Percentiles rank a stretch among this genome's conserved stretches.
These are phyloP conservation scores for Ferrisia virgata DNA, from an alignment of 2,888 invertebrate species.

Conservation along the genomic window DNA sequence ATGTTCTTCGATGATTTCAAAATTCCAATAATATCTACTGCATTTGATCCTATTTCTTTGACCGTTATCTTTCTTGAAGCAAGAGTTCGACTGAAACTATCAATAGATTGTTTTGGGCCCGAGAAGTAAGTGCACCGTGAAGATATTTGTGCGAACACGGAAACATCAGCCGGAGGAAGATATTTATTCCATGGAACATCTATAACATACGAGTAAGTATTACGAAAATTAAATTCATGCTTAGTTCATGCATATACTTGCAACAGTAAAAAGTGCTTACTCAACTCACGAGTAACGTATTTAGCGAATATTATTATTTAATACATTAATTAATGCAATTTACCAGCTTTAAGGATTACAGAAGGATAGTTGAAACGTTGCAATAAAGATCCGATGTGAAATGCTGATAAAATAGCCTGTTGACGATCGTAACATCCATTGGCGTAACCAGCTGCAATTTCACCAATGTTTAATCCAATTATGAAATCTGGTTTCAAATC, in stretches of 20 bases:
- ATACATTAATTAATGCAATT: too few species aligned
- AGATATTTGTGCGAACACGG: slow-evolving; percentile 92
- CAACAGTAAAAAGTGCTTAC: not conserved
- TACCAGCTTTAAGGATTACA: not conserved
- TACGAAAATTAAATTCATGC: not conserved
- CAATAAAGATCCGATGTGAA: slow-evolving; percentile 34
- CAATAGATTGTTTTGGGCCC: slow-evolving; percentile 71
- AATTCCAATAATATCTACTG: slow-evolving; percentile 63
- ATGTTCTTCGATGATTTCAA: not conserved
- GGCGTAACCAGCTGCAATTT: slow-evolving; percentile 47
- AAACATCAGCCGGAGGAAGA: slow-evolving; percentile 73
- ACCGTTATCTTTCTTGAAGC: slow-evolving; percentile 75
- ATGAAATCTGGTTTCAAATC: slow-evolving; percentile 42
- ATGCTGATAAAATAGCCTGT: slow-evolving; percentile 45
- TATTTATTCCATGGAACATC: slow-evolving; percentile 55
- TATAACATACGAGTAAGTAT: not conserved
- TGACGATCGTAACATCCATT: slow-evolving; percentile 37
- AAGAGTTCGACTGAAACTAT: slow-evolving; percentile 66
- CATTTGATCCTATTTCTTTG: slow-evolving; percentile 75
- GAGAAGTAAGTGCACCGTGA: slow-evolving; percentile 90
- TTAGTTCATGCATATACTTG: too few species aligned
- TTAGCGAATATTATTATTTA: too few species aligned
- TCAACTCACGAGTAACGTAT: too few species aligned
- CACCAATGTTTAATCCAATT: slow-evolving; percentile 46
- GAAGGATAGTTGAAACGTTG: slow-evolving; percentile 31